Percentiles rank a stretch among this genome's conserved stretches.
Conservation (phyloP, 2,113 vertebrate species). For the Lepus americanus region DNA sequence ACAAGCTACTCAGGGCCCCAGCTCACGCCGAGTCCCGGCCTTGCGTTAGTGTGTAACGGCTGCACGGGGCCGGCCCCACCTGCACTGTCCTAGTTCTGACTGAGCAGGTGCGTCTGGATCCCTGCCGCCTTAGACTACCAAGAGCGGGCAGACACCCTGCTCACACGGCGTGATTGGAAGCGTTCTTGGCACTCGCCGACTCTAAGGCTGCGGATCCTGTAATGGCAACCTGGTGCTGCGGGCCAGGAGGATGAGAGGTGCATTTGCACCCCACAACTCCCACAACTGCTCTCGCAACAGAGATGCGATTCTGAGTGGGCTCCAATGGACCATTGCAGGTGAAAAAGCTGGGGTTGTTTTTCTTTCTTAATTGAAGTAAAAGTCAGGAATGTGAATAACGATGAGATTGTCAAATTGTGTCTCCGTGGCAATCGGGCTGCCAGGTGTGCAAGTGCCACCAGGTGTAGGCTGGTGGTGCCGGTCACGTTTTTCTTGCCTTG, state of each 20-base stretch:
- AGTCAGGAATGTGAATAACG: not conserved
- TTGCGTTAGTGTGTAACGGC: not conserved
- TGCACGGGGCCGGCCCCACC: fast-evolving
- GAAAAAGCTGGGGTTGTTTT: not conserved
- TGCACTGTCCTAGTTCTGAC: fast-evolving
- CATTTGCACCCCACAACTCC: fast-evolving
- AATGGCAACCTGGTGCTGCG: fast-evolving
- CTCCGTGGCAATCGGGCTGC: too few species aligned
- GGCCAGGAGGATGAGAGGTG: fast-evolving
- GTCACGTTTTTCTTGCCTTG: constrained; percentile 30
- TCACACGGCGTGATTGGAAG: not conserved
- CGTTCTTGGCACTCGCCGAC: not conserved
- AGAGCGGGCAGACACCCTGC: too few species aligned
- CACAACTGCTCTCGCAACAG: not conserved
- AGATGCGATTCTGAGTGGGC: not conserved
- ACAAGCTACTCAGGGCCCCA: not conserved
- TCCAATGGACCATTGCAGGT: fast-evolving
- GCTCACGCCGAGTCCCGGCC: not conserved
- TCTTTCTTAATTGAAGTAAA: not conserved
- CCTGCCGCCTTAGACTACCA: too few species aligned
- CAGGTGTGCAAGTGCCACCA: not conserved
- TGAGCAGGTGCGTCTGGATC: fast-evolving
- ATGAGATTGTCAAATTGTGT: fast-evolving
- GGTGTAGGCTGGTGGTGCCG: not conserved
- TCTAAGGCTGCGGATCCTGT: not conserved